These are phyloP conservation scores for Picus viridis DNA, from an alignment of 2,797 vertebrate genomes.

Conservation along the genomic window DNA sequence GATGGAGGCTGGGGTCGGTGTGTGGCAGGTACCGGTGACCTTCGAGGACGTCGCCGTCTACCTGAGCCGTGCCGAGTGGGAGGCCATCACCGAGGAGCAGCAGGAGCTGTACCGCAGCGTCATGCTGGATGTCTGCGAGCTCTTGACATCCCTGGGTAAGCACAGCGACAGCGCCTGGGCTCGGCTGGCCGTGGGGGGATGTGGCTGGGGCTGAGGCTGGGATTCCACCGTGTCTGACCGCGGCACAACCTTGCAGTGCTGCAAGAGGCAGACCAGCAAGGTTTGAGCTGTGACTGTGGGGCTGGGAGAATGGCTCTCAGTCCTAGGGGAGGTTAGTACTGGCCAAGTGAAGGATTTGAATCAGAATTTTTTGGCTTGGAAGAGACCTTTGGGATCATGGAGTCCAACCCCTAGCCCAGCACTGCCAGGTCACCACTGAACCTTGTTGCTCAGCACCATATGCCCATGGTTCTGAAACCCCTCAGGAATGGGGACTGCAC, in stretches of 20 bases:
- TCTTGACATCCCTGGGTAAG: not conserved
- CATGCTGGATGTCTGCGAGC: not conserved
- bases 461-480: too few species aligned
- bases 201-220: rapidly evolving
- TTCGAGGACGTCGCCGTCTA: not conserved
- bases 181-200: rapidly evolving
- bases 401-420: too few species aligned
- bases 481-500: too few species aligned
- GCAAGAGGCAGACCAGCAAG: rapidly evolving
- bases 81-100: not conserved
- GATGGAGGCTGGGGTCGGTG: rapidly evolving
- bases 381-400: too few species aligned
- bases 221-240: rapidly evolving
- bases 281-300: not conserved
- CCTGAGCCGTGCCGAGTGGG: not conserved
- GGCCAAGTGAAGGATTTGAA: not conserved
- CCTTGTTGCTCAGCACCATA: too few species aligned
- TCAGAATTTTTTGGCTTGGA: not conserved
- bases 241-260: rapidly evolving
- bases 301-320: not conserved
- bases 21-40: not conserved
- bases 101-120: not conserved
- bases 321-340: not conserved
- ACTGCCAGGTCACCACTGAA: too few species aligned
- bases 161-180: rapidly evolving